Conservation (phyloP, 2,888 invertebrate species). For the Eupithecia dodoneata region DNA sequence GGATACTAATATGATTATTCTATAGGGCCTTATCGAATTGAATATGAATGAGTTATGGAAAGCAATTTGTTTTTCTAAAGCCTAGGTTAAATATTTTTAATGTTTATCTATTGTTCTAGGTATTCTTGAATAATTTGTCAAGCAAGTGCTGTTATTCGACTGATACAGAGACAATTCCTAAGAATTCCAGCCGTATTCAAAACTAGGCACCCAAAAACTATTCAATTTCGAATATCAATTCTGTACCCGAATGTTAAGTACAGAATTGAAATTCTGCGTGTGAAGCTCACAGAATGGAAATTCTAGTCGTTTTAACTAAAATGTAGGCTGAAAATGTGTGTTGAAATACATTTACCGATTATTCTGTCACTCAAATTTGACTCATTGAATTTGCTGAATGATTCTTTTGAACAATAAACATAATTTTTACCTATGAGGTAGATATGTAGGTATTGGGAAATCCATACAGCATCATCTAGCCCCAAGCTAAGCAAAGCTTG, state of each 20-base stretch:
- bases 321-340: background rate
- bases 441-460: background rate
- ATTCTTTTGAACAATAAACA: background rate
- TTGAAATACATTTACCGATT: background rate
- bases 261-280: background rate
- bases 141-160: background rate
- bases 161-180: background rate
- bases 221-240: background rate
- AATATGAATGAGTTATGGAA: slow-evolving; percentile 1
- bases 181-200: too few species aligned
- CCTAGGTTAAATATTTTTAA: background rate
- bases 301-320: background rate
- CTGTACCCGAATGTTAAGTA: too few species aligned
- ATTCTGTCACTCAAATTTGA: background rate
- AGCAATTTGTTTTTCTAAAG: background rate
- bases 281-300: too few species aligned
- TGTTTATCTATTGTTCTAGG: background rate
- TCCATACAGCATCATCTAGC: too few species aligned
- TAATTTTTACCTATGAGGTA: background rate
- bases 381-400: background rate
- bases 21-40: slow-evolving; percentile 10
- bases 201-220: background rate
- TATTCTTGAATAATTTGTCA: background rate
- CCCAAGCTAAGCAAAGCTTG: too few species aligned
- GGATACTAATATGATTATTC: slow-evolving; percentile 20